Conservation (phyloP, 1,140 invertebrate species). For the Heliconius nattereri region DNA sequence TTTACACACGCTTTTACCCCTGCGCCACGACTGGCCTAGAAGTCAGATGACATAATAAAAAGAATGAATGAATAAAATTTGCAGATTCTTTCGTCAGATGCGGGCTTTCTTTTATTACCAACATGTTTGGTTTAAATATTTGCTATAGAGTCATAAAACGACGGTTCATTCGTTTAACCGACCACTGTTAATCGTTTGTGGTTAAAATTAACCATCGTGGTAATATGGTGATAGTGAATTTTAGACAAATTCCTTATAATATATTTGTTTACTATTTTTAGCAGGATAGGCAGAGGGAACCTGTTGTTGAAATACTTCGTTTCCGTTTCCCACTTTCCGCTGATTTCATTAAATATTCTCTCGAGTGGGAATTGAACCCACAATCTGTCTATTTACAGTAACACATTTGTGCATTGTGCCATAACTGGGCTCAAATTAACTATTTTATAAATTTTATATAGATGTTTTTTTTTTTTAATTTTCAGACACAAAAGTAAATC, state of each 20-base stretch:
- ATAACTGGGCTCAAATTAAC: no score
- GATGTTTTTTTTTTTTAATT: no score
- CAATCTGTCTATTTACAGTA: no score
- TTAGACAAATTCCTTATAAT: neutral
- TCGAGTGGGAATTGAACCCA: no score
- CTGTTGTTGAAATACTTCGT: no score
- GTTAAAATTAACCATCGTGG: constrained; percentile 19
- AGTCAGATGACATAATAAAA: constrained; percentile 56
- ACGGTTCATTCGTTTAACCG: constrained; percentile 24
- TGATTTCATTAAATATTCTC: no score
- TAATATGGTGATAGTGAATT: neutral
- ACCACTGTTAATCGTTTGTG: constrained; percentile 28
- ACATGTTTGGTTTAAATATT: constrained; percentile 39
- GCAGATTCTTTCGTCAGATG: constrained; percentile 47
- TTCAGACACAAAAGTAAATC: no score
- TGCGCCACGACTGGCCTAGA: neutral
- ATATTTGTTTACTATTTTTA: neutral
- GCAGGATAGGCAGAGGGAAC: no score
- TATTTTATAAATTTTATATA: no score
- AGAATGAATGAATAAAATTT: constrained; percentile 43
- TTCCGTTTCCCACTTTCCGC: no score
- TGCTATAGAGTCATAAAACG: constrained; percentile 33
- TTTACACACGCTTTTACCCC: no score
- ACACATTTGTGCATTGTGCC: no score
- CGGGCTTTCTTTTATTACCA: constrained; percentile 28